A percentile compares a stretch with the other conserved stretches of the same genome.
Conservation (phyloP, 2,113 vertebrate species). For the Strix aluco region DNA sequence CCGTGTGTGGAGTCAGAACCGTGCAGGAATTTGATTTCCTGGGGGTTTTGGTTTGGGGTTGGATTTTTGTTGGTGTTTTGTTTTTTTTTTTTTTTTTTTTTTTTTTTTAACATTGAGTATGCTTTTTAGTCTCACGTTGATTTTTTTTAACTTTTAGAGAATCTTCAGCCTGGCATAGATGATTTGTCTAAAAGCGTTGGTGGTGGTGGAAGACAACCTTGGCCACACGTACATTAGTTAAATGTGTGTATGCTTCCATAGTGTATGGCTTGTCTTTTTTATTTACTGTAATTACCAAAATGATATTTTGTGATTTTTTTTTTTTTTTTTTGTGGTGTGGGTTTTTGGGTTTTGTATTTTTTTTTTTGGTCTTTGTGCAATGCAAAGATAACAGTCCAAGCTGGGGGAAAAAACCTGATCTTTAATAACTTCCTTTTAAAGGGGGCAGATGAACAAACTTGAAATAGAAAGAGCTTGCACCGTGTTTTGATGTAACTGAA, state of each 20-base stretch:
- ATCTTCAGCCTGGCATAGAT: neutral
- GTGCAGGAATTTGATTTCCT: rapidly evolving
- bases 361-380: neutral
- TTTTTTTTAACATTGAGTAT: neutral
- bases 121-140: neutral
- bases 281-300: neutral
- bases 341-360: too few species aligned
- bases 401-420: neutral
- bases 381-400: neutral
- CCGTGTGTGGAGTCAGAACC: neutral
- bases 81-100: neutral
- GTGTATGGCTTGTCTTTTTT: neutral
- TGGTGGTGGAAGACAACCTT: neutral
- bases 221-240: rapidly evolving
- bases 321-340: neutral
- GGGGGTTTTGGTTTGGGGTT: neutral
- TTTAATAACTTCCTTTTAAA: neutral
- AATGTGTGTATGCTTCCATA: neutral
- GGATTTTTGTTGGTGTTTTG: too few species aligned
- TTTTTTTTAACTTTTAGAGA: neutral
- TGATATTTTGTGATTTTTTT: neutral
- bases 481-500: neutral
- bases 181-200: neutral
- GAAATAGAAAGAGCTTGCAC: neutral
- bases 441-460: neutral